A percentile compares a stretch with the other conserved stretches of the same genome.
phyloP scores from a whole-genome alignment of 2,113 vertebrate genomes.

The Anser brachyrhynchus region DNA sequence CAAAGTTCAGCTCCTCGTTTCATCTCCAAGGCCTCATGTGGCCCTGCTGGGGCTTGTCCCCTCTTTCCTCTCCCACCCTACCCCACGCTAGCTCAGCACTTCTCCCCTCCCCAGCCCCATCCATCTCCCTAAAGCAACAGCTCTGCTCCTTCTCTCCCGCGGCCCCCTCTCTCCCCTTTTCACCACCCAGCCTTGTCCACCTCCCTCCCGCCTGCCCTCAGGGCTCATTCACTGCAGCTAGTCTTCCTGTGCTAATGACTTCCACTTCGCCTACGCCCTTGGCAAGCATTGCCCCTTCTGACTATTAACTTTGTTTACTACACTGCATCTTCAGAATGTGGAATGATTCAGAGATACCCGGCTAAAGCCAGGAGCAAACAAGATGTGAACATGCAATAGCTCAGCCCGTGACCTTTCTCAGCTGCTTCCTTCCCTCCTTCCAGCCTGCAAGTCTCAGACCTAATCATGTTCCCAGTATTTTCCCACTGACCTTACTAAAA shows the following conservation, averaged over 20 bases:
- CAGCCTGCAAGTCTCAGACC: background rate
- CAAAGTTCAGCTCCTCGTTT: slow-evolving; percentile 54
- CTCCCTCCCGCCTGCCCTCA: background rate
- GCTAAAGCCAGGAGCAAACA: slow-evolving; percentile 30
- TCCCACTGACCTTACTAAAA: background rate
- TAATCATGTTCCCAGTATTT: background rate
- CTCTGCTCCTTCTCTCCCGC: background rate
- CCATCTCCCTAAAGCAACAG: background rate
- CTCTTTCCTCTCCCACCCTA: background rate
- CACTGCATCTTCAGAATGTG: slow-evolving; percentile 24
- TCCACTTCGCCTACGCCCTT: slow-evolving; percentile 19
- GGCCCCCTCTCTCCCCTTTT: background rate
- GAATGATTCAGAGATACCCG: slow-evolving; percentile 23
- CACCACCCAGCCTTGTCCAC: background rate
- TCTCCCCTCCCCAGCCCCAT: background rate
- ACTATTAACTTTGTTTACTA: slow-evolving; percentile 60
- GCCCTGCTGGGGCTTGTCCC: background rate
- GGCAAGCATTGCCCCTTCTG: slow-evolving; percentile 52
- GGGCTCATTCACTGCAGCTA: slow-evolving; percentile 35
- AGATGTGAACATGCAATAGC: background rate
- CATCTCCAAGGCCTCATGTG: slow-evolving; percentile 23
- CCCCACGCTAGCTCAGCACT: background rate
- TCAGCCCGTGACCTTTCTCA: slow-evolving; percentile 28
- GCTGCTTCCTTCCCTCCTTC: background rate
- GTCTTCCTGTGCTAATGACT: background rate